phyloP scores from a whole-genome alignment of 2,888 invertebrate genomes.

The Lasius platythorax region DNA sequence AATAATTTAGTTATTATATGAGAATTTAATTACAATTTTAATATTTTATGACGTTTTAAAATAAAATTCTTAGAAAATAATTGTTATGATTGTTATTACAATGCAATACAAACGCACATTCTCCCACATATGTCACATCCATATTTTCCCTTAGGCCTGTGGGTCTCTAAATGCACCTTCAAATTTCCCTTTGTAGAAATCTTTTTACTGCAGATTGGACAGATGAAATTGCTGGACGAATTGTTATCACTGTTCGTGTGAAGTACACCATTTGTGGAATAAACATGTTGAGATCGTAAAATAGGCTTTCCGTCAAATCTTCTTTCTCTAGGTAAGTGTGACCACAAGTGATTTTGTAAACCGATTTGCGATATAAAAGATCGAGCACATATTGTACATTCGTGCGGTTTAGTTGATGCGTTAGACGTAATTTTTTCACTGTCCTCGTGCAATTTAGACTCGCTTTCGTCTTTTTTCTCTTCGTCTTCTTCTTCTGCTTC shows the following conservation, averaged over 20 bases:
- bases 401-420: slow-evolving; percentile 86
- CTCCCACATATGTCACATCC: slow-evolving; percentile 89
- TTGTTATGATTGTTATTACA: slow-evolving; percentile 14
- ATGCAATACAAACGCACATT: slow-evolving; percentile 87
- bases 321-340: slow-evolving; percentile 86
- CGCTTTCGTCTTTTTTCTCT: slow-evolving; percentile 62
- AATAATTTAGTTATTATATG: background rate
- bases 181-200: slow-evolving; percentile 89
- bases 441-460: slow-evolving; percentile 63
- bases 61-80: background rate
- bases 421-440: slow-evolving; percentile 61
- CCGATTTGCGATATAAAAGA: slow-evolving; percentile 88
- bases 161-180: slow-evolving; percentile 89
- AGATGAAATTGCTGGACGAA: slow-evolving; percentile 85
- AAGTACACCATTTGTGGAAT: slow-evolving; percentile 81
- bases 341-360: slow-evolving; percentile 89
- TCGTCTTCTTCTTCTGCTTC: slow-evolving; percentile 65
- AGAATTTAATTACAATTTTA: slow-evolving; percentile 1
- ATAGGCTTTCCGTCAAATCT: slow-evolving; percentile 81
- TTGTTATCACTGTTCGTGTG: slow-evolving; percentile 82
- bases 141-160: slow-evolving; percentile 89
- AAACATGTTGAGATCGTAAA: slow-evolving; percentile 80
- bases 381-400: slow-evolving; percentile 87
- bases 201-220: slow-evolving; percentile 88
- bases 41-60: slow-evolving; percentile 2